Evolutionary conservation across 2,797 vertebrate species (phyloP).

Genomic region (Jordanella pulchra): DNA sequence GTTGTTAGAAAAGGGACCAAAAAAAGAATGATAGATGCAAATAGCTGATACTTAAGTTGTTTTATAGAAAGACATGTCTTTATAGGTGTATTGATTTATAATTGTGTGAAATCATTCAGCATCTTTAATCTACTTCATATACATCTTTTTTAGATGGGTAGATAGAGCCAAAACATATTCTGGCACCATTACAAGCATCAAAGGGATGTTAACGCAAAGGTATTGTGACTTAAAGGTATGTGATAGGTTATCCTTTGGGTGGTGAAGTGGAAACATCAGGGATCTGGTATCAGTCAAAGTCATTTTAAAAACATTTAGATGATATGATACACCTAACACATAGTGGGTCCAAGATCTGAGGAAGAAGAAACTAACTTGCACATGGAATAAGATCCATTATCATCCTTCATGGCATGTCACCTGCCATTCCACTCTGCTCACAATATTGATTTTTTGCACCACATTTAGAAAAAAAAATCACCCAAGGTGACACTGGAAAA

Average conservation of each 20-base stretch:
- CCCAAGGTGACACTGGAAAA: conserved; percentile 74
- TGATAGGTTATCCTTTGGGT: conserved; percentile 52
- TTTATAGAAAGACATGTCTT: conserved; percentile 20
- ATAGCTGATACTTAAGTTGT: conserved; percentile 39
- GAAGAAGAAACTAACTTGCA: conserved; percentile 45
- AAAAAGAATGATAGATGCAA: conserved; percentile 20
- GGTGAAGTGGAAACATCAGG: conserved; percentile 54
- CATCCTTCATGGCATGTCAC: conserved; percentile 74
- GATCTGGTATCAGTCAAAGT: conserved; percentile 78
- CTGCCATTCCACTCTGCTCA: conserved; percentile 71
- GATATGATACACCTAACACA: conserved; percentile 64
- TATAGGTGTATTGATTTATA: conserved; percentile 50
- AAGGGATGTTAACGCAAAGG: conserved; percentile 40
- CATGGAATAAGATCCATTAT: conserved; percentile 69
- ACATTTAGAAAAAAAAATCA: conserved; percentile 68
- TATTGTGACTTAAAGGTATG: conserved; percentile 49
- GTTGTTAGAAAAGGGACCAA: background rate
- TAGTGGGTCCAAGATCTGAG: conserved; percentile 51
- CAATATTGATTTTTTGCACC: conserved; percentile 72
- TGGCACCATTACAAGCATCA: conserved; percentile 44
- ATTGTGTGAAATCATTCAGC: conserved; percentile 30
- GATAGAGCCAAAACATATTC: conserved; percentile 42
- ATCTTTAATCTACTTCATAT: conserved; percentile 47
- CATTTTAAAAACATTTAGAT: conserved; percentile 75
- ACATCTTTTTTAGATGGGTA: conserved; percentile 32